Evolutionary conservation across 1,140 invertebrate species (phyloP).

Genomic region (Listronotus bonariensis): DNA sequence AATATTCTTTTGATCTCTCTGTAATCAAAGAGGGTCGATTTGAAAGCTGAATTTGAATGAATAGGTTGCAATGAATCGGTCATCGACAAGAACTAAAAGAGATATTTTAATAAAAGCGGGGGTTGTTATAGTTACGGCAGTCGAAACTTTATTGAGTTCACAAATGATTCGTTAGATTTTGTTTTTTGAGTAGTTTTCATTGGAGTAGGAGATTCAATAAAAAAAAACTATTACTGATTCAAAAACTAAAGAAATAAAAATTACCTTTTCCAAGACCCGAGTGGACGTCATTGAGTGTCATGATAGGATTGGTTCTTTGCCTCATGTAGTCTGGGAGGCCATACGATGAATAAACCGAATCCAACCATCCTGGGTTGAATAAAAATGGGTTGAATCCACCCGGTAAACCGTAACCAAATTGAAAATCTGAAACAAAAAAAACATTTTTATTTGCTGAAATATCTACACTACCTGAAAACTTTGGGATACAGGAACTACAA

Average conservation of each 20-base stretch:
- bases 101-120: slow-evolving; percentile 4
- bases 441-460: too few relatives aligned
- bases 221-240: too few relatives aligned
- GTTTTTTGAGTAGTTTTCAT: too few relatives aligned
- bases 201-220: too few relatives aligned
- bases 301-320: slow-evolving; percentile 53
- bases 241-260: slow-evolving; percentile 6
- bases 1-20: slow-evolving; percentile 35
- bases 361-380: slow-evolving; percentile 74
- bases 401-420: slow-evolving; percentile 66
- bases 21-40: slow-evolving; percentile 32
- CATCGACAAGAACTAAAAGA: slow-evolving; percentile 14
- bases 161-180: too few relatives aligned
- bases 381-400: slow-evolving; percentile 72
- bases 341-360: slow-evolving; percentile 74
- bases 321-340: slow-evolving; percentile 72
- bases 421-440: slow-evolving; percentile 65
- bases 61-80: slow-evolving; percentile 29
- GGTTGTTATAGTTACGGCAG: too few relatives aligned
- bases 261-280: slow-evolving; percentile 65
- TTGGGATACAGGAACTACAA: too few relatives aligned
- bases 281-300: slow-evolving; percentile 55
- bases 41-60: slow-evolving; percentile 30
- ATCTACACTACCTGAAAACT: too few relatives aligned
- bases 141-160: too few relatives aligned